Percentiles rank a stretch among this genome's conserved stretches.
Conservation (phyloP, 2,113 vertebrate genomes). For the Nestor notabilis region DNA sequence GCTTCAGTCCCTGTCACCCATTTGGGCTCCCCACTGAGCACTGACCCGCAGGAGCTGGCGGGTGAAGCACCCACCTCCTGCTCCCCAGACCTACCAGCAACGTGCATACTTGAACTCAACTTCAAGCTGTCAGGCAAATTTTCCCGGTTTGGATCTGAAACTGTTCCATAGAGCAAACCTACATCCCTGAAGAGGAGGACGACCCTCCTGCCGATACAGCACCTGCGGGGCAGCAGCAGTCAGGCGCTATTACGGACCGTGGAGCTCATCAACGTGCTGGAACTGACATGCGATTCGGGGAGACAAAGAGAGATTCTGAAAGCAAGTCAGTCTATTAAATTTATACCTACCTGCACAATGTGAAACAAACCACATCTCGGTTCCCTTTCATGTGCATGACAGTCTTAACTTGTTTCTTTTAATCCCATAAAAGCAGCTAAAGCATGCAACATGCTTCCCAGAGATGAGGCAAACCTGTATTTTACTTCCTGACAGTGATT, state of each 20-base stretch:
- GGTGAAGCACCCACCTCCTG: neutral
- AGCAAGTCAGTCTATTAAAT: slow-evolving; percentile 64
- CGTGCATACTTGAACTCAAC: neutral
- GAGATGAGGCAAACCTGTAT: slow-evolving; percentile 41
- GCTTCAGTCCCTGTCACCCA: neutral
- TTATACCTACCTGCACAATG: slow-evolving; percentile 67
- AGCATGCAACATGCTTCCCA: slow-evolving; percentile 48
- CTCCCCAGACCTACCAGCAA: neutral
- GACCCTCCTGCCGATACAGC: neutral
- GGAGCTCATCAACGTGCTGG: slow-evolving; percentile 14
- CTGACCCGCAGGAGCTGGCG: rapidly evolving
- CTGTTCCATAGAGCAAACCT: neutral
- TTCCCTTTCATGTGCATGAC: slow-evolving; percentile 63
- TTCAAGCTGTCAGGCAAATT: neutral
- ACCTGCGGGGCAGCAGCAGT: slow-evolving; percentile 8
- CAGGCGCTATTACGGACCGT: neutral
- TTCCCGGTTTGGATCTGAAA: neutral
- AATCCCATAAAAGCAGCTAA: slow-evolving; percentile 65
- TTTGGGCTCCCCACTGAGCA: neutral
- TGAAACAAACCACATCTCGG: slow-evolving; percentile 59
- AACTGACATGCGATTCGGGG: slow-evolving; percentile 28
- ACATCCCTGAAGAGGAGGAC: neutral
- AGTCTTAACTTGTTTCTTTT: slow-evolving; percentile 68
- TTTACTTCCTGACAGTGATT: slow-evolving; percentile 60
- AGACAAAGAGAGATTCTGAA: slow-evolving; percentile 57